phyloP scores from a whole-genome alignment of 1,140 invertebrate species.

The Agrypnia vestita region DNA sequence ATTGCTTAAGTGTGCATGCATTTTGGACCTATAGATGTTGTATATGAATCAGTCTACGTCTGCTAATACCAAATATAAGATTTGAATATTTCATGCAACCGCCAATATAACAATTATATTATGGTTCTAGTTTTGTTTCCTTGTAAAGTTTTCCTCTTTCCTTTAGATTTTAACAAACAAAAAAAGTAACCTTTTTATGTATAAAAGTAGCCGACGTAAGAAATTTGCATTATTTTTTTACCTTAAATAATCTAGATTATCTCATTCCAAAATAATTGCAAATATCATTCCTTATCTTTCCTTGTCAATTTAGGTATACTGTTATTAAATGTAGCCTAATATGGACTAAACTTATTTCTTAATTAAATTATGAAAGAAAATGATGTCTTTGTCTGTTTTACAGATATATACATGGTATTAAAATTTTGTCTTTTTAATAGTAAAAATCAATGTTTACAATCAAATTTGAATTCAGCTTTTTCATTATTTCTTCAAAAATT shows the following conservation, averaged over 20 bases:
- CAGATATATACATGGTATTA: no score
- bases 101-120: background rate
- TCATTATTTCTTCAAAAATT: background rate
- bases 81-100: background rate
- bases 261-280: slow-evolving; percentile 24
- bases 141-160: slow-evolving; percentile 23
- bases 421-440: no score
- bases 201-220: slow-evolving; percentile 18
- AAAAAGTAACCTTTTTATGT: background rate
- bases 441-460: background rate
- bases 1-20: background rate
- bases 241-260: background rate
- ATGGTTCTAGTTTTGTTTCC: background rate
- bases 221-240: background rate
- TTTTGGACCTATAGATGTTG: background rate
- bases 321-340: background rate
- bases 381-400: no score
- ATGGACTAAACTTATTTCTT: background rate
- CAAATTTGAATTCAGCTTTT: background rate
- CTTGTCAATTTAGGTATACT: background rate
- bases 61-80: background rate
- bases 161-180: background rate
- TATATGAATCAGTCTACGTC: no score
- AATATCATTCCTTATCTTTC: background rate
- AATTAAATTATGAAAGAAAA: no score